Base-by-base conservation (phyloP, 2,113 vertebrate genomes). In the Zapornia atra region DNA sequence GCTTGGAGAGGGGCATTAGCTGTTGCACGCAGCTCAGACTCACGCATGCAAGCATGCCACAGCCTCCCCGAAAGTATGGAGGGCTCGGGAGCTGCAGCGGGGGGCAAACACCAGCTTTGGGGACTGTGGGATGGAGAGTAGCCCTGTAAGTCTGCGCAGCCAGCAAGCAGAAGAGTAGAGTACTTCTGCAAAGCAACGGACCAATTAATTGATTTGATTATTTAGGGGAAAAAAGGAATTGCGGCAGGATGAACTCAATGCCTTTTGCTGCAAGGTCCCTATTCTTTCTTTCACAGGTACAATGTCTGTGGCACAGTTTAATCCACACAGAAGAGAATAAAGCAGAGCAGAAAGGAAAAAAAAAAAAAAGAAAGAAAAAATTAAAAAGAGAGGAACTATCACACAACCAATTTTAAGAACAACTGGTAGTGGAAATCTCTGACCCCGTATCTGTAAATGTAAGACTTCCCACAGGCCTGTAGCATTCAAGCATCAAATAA, bases 111-210 rank as follows among this genome's bases (percentile, higher is more conserved):
- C 38, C 3, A 3, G 56, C 1, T 6, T 42, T 34, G 60, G 33
- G 86, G 56, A 79, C 21, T 0, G 0, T 2, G 1, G 69, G 68
- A 75, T 26, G 0, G 1, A 92, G 63, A 82, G 20, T 66, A 90
- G 61, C 28, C 25, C 56, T 36, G 9, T 12, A 69, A 82, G 56
- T 31, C 84, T 48, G 61, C 0, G 8, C 66, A 85, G 75, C 34
- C 66, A 68, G 78, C 66, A 81, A 51, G 64, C 64, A 71, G 65
- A 11, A 9, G 50, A 57, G 64, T 7, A 14, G 14, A 54, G 48
- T 50, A 40, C 40, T 38, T 31, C 42, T 46, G 66, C 51, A 69
- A 48, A 70, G 72, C 42, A 75, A 77, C 0, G 3, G 28, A 65
- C 19, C 63, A 83, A 91, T 72, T n/a, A 88, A 82, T 46, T 40